These are phyloP conservation scores for Vireo griseus DNA, from an alignment of 2,797 vertebrate species.

Conservation along the genomic window DNA sequence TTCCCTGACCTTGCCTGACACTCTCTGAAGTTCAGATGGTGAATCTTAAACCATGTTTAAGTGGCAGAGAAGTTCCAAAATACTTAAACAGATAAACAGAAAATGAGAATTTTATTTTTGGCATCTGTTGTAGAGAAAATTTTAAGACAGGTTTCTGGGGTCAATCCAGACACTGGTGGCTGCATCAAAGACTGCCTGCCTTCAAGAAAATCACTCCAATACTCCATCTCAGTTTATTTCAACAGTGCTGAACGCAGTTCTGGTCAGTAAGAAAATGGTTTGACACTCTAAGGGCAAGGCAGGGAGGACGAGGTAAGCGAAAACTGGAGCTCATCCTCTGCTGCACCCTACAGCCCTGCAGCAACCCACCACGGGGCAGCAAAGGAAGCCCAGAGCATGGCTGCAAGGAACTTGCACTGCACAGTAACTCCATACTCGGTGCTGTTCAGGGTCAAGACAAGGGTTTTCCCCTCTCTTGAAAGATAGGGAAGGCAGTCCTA, in stretches of 20 bases:
- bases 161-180: background rate
- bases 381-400: accelerated
- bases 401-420: background rate
- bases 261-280: background rate
- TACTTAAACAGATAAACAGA: background rate
- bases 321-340: background rate
- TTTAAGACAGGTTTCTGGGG: background rate
- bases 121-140: background rate
- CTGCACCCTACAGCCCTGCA: background rate
- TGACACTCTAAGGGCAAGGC: background rate
- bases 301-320: background rate
- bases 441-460: background rate
- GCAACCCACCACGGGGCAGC: accelerated
- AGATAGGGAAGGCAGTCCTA: background rate
- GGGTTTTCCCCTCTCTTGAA: background rate
- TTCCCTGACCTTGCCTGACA: background rate
- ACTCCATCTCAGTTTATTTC: background rate
- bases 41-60: background rate
- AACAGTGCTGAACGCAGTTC: background rate
- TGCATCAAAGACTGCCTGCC: background rate
- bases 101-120: background rate
- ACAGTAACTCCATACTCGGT: background rate
- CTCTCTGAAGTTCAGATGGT: background rate
- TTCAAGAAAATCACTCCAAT: background rate
- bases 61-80: background rate